Base-by-base conservation (phyloP, 2,888 invertebrate genomes). In the Entomobrya proxima region DNA sequence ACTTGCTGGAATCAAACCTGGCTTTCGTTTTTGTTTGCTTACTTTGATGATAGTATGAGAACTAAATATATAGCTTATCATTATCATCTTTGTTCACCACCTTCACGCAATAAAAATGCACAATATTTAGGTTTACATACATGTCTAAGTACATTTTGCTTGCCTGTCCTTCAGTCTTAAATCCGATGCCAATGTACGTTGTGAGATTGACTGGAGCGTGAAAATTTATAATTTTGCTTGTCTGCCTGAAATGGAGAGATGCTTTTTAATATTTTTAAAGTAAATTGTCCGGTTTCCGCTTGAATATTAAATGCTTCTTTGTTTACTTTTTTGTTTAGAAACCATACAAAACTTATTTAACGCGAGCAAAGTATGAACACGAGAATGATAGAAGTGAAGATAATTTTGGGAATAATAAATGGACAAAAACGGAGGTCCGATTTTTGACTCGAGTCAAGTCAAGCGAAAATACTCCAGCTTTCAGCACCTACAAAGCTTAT, bases 381-480 rank as follows among this genome's bases (percentile, higher is more conserved):
- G 32, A 30, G 18, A 52, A 52, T 50, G 37, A 40, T 4, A 15
- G 18, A 11, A 50, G 9, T 21, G 3, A n/a, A 11, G n/a, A 55
- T 35, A 55, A 64, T 9, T n/a, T n/a, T 35, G 61, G 7, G 0
- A 1, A 44, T 5, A 30, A 72, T 18, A 80, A 69, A 52, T 83
- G 83, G 83, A 52, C 2, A 35, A 61, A 6, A 30, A 83, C 83
- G 35, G 67, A 32, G 11, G 55, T 83, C 24, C 50, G 76, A 18
- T 76, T 83, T 55, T 40, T 83, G 9, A 83, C 83, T 3, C 64
- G 67, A 40, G 55, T 76, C 0, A 76, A 83, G 18, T 50, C 13
- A 24, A 18, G 21, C 1, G 50, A 18, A 32, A 52, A 18, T n/a
- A 13, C 30, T 11, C 18, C 2, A 32, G 32, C 18, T n/a, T n/a